phyloP scores from a whole-genome alignment of 2,888 invertebrate genomes.

The Monoplex corrugatus region DNA sequence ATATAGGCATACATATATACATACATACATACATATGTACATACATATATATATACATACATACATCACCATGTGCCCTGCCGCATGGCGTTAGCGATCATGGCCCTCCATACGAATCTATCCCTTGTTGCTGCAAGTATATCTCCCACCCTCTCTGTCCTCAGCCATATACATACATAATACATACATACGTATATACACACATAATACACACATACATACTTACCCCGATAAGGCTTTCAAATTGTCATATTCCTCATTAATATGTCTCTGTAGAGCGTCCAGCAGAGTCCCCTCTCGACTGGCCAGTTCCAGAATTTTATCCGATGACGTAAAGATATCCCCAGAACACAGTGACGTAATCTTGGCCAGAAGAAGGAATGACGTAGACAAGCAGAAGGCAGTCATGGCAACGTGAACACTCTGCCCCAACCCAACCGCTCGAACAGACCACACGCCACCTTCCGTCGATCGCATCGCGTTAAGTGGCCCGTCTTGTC shows the following conservation, averaged over 20 bases:
- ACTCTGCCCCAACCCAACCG: too few relatives aligned
- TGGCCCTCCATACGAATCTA: too few relatives aligned
- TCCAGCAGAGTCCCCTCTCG: conserved; percentile 25
- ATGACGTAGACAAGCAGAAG: not conserved
- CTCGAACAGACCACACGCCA: too few relatives aligned
- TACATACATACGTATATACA: not conserved
- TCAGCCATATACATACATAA: not conserved
- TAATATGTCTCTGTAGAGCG: conserved; percentile 18
- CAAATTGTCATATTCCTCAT: conserved; percentile 35
- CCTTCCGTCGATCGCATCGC: too few relatives aligned
- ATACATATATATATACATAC: not conserved
- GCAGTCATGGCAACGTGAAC: too few relatives aligned
- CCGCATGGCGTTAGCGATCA: too few relatives aligned
- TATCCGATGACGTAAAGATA: conserved; percentile 39
- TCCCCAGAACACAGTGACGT: conserved; percentile 16
- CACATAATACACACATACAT: not conserved
- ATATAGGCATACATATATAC: not conserved
- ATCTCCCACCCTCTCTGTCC: too few relatives aligned
- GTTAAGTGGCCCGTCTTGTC: too few relatives aligned
- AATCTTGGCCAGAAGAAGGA: not conserved
- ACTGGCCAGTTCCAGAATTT: not conserved
- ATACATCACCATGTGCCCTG: too few relatives aligned
- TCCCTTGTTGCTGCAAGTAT: too few relatives aligned
- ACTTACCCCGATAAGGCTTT: conserved; percentile 30
- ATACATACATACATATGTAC: not conserved